Evolutionary conservation across 2,113 vertebrate species (phyloP).

Genomic region (Phalacrocorax aristotelis): DNA sequence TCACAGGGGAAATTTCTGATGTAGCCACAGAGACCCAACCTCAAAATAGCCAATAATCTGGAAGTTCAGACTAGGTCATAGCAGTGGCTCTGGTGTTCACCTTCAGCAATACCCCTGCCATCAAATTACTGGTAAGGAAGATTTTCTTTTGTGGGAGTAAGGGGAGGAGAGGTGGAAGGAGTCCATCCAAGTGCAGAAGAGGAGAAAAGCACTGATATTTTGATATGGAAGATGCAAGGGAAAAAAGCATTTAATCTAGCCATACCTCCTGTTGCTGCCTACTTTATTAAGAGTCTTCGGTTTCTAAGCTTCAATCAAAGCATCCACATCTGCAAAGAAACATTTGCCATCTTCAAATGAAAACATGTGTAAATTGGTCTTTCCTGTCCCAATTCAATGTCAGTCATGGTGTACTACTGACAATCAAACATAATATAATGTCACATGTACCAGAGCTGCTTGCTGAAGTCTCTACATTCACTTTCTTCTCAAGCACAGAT

Average conservation of each 20-base stretch:
- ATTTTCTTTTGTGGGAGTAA: background rate
- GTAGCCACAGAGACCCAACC: background rate
- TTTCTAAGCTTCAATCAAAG: constrained; percentile 13
- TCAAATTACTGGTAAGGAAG: background rate
- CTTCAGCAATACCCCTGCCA: background rate
- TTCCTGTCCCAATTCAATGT: background rate
- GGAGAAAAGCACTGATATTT: background rate
- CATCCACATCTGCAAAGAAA: background rate
- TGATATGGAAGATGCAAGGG: background rate
- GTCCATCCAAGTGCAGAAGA: background rate
- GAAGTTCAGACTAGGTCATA: background rate
- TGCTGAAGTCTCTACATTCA: background rate
- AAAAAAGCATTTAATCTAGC: background rate
- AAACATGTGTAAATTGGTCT: background rate
- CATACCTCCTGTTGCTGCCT: background rate
- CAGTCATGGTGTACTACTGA: background rate
- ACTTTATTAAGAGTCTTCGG: background rate
- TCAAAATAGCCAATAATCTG: background rate
- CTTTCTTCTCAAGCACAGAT: constrained; percentile 6
- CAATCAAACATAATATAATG: background rate
- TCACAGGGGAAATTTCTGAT: background rate
- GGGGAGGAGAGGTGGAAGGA: background rate
- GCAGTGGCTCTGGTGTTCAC: background rate
- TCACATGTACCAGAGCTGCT: background rate
- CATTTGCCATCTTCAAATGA: background rate